These are phyloP conservation scores for Phortica magna DNA, from an alignment of 2,888 invertebrate species.

Conservation along the genomic window DNA sequence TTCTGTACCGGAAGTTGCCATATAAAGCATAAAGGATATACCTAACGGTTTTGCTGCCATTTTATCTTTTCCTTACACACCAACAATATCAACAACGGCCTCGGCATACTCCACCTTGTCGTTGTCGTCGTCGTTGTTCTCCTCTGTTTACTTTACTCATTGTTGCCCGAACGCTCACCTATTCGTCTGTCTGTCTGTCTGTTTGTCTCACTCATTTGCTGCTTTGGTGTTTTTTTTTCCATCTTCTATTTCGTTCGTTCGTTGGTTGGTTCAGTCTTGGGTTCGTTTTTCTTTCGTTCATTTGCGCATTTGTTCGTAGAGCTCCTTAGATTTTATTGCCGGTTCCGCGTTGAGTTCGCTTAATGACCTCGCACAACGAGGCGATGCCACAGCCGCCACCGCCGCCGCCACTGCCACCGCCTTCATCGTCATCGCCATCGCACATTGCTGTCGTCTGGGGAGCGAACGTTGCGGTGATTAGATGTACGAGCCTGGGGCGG, in stretches of 20 bases:
- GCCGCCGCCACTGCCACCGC: slow-evolving; percentile 19
- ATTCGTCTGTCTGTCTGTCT: neutral
- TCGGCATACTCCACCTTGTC: neutral
- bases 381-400: neutral
- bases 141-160: neutral
- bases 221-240: neutral
- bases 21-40: slow-evolving; percentile 67
- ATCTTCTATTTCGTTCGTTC: neutral
- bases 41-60: slow-evolving; percentile 52
- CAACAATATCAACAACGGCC: slow-evolving; percentile 28
- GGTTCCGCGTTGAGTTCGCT: slow-evolving; percentile 59
- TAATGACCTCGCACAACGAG: slow-evolving; percentile 61
- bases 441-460: neutral
- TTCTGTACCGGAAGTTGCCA: slow-evolving; percentile 55
- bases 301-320: neutral
- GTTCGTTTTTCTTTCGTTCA: slow-evolving; percentile 49
- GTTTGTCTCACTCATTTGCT: neutral
- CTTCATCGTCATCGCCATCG: neutral
- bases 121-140: neutral
- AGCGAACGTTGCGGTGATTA: slow-evolving; percentile 18
- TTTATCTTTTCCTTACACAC: slow-evolving; percentile 64
- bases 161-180: neutral
- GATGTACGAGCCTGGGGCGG: slow-evolving; percentile 12
- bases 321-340: slow-evolving; percentile 52
- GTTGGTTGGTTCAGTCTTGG: slow-evolving; percentile 43